Evolutionary conservation across 2,888 invertebrate species (phyloP), one percentile per base, ranked within the genome.

Genomic region (Capitulum mitella): DNA sequence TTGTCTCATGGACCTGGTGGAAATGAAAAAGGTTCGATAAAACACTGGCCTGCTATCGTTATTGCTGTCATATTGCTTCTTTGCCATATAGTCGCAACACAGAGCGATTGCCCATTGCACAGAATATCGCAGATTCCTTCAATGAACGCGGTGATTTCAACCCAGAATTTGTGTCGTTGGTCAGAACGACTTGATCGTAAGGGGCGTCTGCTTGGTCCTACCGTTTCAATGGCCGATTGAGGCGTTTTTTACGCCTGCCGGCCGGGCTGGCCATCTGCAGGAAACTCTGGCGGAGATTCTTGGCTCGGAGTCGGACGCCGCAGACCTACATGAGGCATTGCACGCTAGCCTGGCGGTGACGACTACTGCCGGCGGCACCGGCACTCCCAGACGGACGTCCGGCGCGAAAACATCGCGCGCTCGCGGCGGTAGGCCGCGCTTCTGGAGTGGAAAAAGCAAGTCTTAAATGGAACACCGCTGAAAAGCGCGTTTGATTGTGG

Each of bases 261-360:
- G 51, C 51, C n/a, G 3, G n/a, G n/a, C 6, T 10, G n/a, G 54
- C 22, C 3, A n/a, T n/a, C 86, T 86, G 77, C 84, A 93, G 90
- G 90, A 90, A 79, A 90, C 94, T 84, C 85, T 97, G 80, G 86
- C 87, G 70, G 88, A 89, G 81, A 87, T 95, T 76, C 85, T 97
- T 79, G 93, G 91, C 82, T 95, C 84, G 82, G 83, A 84, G 54
- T 80, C 81, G n/a, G 83, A 84, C 81, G 87, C 86, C 14, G 83
- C 85, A 79, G 81, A 82, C 37, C 82, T 87, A 19, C 85, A 84
- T 81, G 81, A 83, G 46, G 85, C 86, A 80, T 83, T 87, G 51
- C 86, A 87, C 74, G 3, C 40, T 14, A 70, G 26, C 19, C 70
- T 70, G 37, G 6, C 70, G 22, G 70, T 37, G 0, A 16, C 70